phyloP scores from a whole-genome alignment of 1,140 invertebrate genomes.

The Chrysoperla carnea region DNA sequence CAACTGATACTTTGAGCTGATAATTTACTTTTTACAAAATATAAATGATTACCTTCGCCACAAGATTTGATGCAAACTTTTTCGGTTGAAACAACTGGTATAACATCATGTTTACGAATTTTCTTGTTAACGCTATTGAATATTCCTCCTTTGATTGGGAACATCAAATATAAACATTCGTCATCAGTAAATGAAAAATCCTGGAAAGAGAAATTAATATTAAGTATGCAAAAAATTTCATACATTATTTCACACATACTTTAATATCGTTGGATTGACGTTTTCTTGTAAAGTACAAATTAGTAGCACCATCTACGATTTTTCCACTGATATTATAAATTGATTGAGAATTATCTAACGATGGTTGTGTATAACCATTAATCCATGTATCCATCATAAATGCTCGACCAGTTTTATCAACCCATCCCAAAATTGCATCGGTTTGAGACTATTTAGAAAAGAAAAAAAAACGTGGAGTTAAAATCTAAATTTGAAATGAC shows the following conservation, averaged over 20 bases:
- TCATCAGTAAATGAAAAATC: constrained; percentile 71
- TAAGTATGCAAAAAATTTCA: background rate
- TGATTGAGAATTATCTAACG: constrained; percentile 59
- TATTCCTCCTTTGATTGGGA: constrained; percentile 65
- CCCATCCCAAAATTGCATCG: constrained; percentile 74
- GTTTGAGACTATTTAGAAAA: constrained; percentile 42
- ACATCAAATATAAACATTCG: constrained; percentile 75
- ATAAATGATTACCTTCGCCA: constrained; percentile 39
- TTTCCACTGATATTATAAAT: constrained; percentile 49
- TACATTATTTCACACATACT: constrained; percentile 15
- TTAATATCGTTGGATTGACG: constrained; percentile 57
- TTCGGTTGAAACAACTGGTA: constrained; percentile 59
- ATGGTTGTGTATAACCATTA: constrained; percentile 53
- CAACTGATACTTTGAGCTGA: too few relatives aligned
- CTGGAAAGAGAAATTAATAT: constrained; percentile 15
- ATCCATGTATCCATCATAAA: constrained; percentile 84
- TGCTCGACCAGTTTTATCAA: constrained; percentile 53
- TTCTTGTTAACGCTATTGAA: constrained; percentile 74
- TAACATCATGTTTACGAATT: constrained; percentile 61
- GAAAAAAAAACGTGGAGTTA: constrained; percentile 2
- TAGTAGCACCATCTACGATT: constrained; percentile 58
- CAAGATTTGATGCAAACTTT: constrained; percentile 72
- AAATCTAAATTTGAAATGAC: too few relatives aligned
- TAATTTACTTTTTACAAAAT: too few relatives aligned
- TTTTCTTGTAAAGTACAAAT: constrained; percentile 62